A percentile compares a stretch with the other conserved stretches of the same genome.
phyloP scores from a whole-genome alignment of 2,888 invertebrate species.

The Parasteatoda lunata region DNA sequence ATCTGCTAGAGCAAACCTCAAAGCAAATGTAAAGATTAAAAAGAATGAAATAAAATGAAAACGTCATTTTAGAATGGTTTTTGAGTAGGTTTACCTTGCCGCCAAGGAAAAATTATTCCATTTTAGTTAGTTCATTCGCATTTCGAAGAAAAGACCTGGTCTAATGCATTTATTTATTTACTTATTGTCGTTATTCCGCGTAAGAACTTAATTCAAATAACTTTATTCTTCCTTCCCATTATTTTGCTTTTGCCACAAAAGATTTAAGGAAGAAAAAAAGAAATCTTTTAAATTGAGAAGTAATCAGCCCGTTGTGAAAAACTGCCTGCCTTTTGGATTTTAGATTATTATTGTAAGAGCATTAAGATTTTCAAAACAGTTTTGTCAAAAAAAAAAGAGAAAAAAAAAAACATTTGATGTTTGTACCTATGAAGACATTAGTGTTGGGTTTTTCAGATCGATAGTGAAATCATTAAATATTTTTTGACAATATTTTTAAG shows the following conservation, averaged over 20 bases:
- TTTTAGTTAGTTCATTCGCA: slow-evolving; percentile 19
- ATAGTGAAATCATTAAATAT: too few species aligned
- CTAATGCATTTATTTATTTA: slow-evolving; percentile 31
- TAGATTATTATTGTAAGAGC: too few species aligned
- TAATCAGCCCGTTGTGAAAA: too few species aligned
- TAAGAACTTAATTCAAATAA: slow-evolving; percentile 15
- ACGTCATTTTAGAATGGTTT: not conserved
- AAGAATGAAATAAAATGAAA: not conserved
- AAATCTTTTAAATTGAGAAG: too few species aligned
- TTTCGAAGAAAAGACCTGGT: slow-evolving; percentile 4
- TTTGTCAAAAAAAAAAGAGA: too few species aligned
- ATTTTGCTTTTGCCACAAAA: not conserved
- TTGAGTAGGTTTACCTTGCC: not conserved
- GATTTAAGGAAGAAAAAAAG: not conserved
- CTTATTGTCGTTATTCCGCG: not conserved
- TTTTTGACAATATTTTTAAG: too few species aligned
- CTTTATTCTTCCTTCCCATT: not conserved
- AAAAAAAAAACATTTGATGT: too few species aligned
- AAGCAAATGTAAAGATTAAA: not conserved
- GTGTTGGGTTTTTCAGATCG: too few species aligned
- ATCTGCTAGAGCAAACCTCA: not conserved
- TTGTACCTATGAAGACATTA: too few species aligned
- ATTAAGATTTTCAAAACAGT: too few species aligned
- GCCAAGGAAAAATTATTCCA: slow-evolving; percentile 11
- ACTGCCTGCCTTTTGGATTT: too few species aligned